phyloP scores from a whole-genome alignment of 2,113 vertebrate genomes.

The Sus scrofa region T2T-Sscrofa CM000814.6:32582501-32583000 shows the following conservation, averaged over 20 bases:
- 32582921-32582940: too few relatives aligned
- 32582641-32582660: slow-evolving; percentile 56
- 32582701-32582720: background rate
- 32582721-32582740: background rate
- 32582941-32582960: too few relatives aligned
- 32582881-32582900: too few relatives aligned
- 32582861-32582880: too few relatives aligned
- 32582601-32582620: slow-evolving; percentile 55
- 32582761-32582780: background rate
- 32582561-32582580: background rate
- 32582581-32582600: background rate
- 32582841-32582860: too few relatives aligned
- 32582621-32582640: slow-evolving; percentile 66
- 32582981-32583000: too few relatives aligned
- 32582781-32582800: too few relatives aligned
- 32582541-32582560: background rate
- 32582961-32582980: too few relatives aligned
- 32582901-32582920: too few relatives aligned
- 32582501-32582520: background rate
- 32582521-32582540: background rate
- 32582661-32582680: background rate
- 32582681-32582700: background rate
- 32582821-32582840: too few relatives aligned
- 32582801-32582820: too few relatives aligned
- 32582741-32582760: background rate